Evolutionary conservation across 1,140 invertebrate genomes (phyloP).

Genomic region (Halictus rubicundus): DNA sequence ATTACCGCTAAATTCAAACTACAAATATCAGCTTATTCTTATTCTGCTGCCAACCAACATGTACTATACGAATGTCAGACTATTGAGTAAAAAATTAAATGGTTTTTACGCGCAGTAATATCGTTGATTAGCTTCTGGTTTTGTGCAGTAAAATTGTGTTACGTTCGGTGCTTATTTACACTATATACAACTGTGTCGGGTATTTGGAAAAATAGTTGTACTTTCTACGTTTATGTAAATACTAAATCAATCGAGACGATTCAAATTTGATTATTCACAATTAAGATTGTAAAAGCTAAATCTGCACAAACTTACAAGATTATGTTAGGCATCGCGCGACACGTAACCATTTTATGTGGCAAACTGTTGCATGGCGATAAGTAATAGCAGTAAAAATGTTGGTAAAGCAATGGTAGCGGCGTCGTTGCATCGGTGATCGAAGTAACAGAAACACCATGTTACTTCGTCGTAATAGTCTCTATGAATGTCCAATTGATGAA

Average conservation of each 20-base stretch:
- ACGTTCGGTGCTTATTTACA: conserved; percentile 14
- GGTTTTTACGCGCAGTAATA: background rate
- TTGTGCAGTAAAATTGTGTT: no score
- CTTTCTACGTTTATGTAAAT: no score
- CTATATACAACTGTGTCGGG: no score
- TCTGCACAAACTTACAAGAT: background rate
- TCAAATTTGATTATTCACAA: background rate
- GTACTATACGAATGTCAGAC: background rate
- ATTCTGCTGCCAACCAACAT: background rate
- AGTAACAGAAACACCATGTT: conserved; percentile 94
- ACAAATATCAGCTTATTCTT: background rate
- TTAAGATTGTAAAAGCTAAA: background rate
- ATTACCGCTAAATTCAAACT: background rate
- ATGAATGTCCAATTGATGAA: conserved; percentile 92
- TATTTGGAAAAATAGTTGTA: no score
- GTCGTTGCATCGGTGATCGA: conserved; percentile 93
- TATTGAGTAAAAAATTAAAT: background rate
- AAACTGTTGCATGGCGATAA: conserved; percentile 52
- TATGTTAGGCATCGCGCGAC: background rate
- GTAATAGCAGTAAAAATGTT: conserved; percentile 46
- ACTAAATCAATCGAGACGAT: no score
- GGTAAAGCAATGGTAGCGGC: conserved; percentile 67
- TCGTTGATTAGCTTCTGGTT: background rate
- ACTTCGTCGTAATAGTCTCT: conserved; percentile 91
- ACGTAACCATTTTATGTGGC: conserved; percentile 17